Evolutionary conservation across 1,140 invertebrate genomes (phyloP).

Genomic region (Pogonognathellus flavescens): DNA sequence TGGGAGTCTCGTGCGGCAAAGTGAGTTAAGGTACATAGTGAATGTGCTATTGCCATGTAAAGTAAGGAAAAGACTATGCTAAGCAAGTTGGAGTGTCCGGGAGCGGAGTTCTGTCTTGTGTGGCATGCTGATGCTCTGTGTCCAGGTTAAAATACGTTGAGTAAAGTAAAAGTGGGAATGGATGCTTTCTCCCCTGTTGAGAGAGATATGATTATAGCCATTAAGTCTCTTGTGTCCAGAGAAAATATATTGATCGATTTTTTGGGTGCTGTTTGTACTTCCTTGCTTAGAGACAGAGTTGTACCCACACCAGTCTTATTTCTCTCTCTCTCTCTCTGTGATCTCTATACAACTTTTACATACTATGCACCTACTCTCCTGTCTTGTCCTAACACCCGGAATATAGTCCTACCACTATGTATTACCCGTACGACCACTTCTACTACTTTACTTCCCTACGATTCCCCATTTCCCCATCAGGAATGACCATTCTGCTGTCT

Average conservation of each 20-base stretch:
- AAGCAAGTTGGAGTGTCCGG: constrained; percentile 4
- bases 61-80: constrained; percentile 28
- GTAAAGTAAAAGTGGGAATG: constrained; percentile 54
- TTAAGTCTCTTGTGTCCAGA: constrained; percentile 67
- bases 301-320: neutral
- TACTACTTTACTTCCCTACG: constrained; percentile 14
- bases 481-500: constrained; percentile 53
- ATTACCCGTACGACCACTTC: constrained; percentile 6
- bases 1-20: neutral
- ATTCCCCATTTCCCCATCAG: constrained; percentile 49
- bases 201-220: constrained; percentile 67
- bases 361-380: neutral
- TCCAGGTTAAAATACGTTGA: constrained; percentile 18
- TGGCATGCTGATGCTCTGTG: neutral
- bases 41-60: constrained; percentile 6
- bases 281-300: neutral
- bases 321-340: constrained; percentile 17
- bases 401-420: constrained; percentile 12
- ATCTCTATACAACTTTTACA: neutral
- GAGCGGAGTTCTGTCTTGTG: neutral
- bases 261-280: constrained; percentile 43
- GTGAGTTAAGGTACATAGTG: neutral
- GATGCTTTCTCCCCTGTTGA: constrained; percentile 67
- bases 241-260: constrained; percentile 67
- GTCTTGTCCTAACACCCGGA: neutral